Conservation (phyloP, 1,140 invertebrate genomes). For the Psilanteris sp. region DNA sequence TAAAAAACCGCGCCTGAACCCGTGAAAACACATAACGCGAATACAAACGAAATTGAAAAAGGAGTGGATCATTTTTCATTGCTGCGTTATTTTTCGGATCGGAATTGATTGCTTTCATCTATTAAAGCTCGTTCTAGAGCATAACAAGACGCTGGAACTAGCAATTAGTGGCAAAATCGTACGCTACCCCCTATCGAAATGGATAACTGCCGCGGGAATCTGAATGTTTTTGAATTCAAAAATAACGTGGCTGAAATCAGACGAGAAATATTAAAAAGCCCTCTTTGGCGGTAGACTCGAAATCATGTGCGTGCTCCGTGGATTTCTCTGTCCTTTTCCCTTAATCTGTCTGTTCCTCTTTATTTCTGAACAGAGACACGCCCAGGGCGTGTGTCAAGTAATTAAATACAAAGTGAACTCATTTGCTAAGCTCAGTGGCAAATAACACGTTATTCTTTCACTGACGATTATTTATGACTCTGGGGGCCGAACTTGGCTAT, state of each 20-base stretch:
- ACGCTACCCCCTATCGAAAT: conserved; percentile 45
- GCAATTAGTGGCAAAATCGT: conserved; percentile 68
- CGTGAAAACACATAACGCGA: no score
- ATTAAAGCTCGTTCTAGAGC: conserved; percentile 71
- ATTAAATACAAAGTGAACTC: conserved; percentile 80
- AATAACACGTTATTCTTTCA: conserved; percentile 76
- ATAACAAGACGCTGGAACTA: conserved; percentile 66
- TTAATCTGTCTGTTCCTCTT: neutral
- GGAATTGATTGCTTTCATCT: conserved; percentile 76
- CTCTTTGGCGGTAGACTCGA: conserved; percentile 54
- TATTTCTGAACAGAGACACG: conserved; percentile 66
- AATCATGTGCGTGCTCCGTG: conserved; percentile 32
- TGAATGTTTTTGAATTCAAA: conserved; percentile 20
- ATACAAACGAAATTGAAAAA: conserved; percentile 7
- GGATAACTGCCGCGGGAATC: conserved; percentile 35
- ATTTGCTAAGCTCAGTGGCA: conserved; percentile 78
- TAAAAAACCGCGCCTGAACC: no score
- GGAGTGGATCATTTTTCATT: conserved; percentile 55
- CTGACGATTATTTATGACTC: conserved; percentile 75
- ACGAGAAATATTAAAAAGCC: conserved; percentile 53
- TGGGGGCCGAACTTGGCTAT: conserved; percentile 15
- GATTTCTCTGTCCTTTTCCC: conserved; percentile 26
- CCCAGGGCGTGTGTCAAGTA: conserved; percentile 77
- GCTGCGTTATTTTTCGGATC: conserved; percentile 57
- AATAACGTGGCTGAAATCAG: conserved; percentile 25